Evolutionary conservation across 1,140 invertebrate species (phyloP).

Genomic region (Triops cancriformis): DNA sequence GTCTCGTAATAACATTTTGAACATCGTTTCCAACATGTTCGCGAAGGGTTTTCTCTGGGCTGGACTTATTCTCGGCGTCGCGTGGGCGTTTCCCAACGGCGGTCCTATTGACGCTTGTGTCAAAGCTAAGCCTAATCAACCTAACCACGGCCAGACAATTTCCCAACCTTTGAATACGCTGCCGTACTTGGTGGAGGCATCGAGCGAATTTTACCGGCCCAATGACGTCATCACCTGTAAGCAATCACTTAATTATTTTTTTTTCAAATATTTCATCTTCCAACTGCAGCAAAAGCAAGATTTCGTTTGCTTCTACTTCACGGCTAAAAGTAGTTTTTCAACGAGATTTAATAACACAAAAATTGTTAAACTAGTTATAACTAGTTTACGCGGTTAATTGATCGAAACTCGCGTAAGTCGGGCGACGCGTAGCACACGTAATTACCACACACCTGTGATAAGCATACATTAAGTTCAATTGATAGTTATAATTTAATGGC

Average conservation of each 20-base stretch:
- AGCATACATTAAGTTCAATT: no score
- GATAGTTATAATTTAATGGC: no score
- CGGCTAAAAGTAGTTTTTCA: no score
- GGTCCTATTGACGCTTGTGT: slow-evolving; percentile 67
- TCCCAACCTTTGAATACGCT: slow-evolving; percentile 51
- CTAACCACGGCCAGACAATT: slow-evolving; percentile 59
- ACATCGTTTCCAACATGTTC: background rate
- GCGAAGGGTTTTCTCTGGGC: background rate
- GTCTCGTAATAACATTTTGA: background rate
- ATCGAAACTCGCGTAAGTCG: no score
- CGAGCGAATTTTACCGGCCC: slow-evolving; percentile 50
- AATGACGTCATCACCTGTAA: slow-evolving; percentile 56
- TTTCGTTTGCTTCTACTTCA: no score
- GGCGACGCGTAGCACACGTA: no score
- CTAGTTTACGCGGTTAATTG: no score
- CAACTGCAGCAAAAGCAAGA: no score
- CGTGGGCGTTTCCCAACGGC: slow-evolving; percentile 56
- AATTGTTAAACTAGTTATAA: no score
- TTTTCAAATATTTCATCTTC: background rate
- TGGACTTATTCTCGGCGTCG: slow-evolving; percentile 23
- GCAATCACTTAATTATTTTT: slow-evolving; percentile 23
- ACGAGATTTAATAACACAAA: no score
- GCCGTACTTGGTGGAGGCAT: slow-evolving; percentile 57
- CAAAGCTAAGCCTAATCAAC: slow-evolving; percentile 58
- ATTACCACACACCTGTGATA: no score